Percentiles rank a stretch among this genome's conserved stretches.
Evolutionary conservation across 1,140 invertebrate genomes (phyloP).

Genomic region (Pteromalus puparum): DNA sequence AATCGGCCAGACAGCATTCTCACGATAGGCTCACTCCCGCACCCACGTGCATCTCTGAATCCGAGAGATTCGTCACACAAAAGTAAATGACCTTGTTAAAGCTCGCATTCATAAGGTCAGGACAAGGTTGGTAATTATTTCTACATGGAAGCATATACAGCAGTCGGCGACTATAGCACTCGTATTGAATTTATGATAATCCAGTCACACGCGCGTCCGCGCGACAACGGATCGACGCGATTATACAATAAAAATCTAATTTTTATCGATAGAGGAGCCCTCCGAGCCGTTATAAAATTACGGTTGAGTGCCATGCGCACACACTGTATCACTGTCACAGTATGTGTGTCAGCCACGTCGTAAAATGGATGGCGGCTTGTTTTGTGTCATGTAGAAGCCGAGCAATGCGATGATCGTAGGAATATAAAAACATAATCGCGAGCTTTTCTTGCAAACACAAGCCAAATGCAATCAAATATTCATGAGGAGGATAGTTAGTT

Average conservation of each 20-base stretch:
- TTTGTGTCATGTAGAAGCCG: not conserved
- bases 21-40: slow-evolving; percentile 13
- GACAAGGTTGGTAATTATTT: slow-evolving; percentile 38
- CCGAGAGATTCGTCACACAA: slow-evolving; percentile 33
- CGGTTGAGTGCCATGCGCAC: slow-evolving; percentile 29
- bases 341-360: slow-evolving; percentile 1
- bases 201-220: not conserved
- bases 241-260: slow-evolving; percentile 42
- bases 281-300: slow-evolving; percentile 54
- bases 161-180: not conserved
- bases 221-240: slow-evolving; percentile 2
- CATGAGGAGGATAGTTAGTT: not conserved
- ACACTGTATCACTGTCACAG: not conserved
- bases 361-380: not conserved
- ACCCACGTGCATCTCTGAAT: slow-evolving; percentile 34
- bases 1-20: not conserved
- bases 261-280: slow-evolving; percentile 33
- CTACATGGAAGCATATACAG: not conserved
- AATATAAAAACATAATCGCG: not conserved
- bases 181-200: slow-evolving; percentile 41
- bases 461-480: too few relatives aligned
- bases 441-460: not conserved
- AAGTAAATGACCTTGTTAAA: slow-evolving; percentile 48
- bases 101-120: slow-evolving; percentile 37
- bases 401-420: too few relatives aligned